These are phyloP conservation scores for Tanytarsus gracilentus DNA, from an alignment of 2,888 invertebrate species.

Conservation along the genomic window DNA sequence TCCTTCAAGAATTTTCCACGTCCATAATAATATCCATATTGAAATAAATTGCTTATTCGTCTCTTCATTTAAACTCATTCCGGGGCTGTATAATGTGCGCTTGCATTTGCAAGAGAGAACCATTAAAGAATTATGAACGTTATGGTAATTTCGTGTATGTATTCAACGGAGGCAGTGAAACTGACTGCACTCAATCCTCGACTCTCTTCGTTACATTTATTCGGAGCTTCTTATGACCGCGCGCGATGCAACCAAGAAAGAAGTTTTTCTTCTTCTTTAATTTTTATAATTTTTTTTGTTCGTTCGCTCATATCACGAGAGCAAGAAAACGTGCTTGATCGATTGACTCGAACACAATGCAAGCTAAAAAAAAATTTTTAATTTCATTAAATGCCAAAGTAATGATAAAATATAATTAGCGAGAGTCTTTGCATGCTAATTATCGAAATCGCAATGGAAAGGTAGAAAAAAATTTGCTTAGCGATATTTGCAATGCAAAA, in stretches of 20 bases:
- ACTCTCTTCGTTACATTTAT: neutral
- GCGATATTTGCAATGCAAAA: constrained; percentile 8
- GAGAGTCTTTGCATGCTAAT: constrained; percentile 7
- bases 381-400: neutral
- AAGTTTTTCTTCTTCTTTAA: neutral
- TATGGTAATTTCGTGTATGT: constrained; percentile 24
- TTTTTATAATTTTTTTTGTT: neutral
- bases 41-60: constrained; percentile 21
- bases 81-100: neutral
- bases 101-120: neutral
- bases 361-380: neutral
- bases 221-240: constrained; percentile 24
- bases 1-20: no score
- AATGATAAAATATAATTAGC: constrained; percentile 3
- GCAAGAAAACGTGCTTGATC: constrained; percentile 23
- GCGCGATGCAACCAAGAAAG: neutral
- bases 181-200: constrained; percentile 4
- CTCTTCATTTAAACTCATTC: neutral
- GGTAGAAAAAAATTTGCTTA: constrained; percentile 1
- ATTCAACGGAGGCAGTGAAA: neutral
- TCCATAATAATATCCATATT: constrained; percentile 13
- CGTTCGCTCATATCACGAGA: neutral
- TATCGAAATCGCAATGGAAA: neutral
- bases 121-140: constrained; percentile 22
- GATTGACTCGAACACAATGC: constrained; percentile 3